phyloP scores from a whole-genome alignment of 2,888 invertebrate species.

The Xiphydria camelus region DNA sequence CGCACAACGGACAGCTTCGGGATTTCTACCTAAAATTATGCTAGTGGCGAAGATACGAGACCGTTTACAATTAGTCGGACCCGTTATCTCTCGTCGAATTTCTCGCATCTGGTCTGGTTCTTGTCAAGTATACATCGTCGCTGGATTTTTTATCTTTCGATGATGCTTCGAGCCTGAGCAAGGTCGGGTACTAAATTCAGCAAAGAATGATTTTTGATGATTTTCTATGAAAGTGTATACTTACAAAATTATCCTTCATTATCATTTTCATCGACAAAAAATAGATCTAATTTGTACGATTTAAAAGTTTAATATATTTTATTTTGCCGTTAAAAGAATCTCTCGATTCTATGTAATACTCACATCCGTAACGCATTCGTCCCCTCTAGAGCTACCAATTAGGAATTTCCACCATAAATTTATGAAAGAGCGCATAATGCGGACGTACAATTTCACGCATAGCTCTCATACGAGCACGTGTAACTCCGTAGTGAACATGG shows the following conservation, averaged over 20 bases:
- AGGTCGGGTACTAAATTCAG: too few species aligned
- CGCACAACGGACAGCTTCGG: slow-evolving; percentile 4
- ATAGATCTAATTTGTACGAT: too few species aligned
- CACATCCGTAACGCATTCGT: too few species aligned
- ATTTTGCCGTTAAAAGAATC: too few species aligned
- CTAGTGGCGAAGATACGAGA: slow-evolving; percentile 3
- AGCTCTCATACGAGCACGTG: slow-evolving; percentile 27
- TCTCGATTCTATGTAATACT: too few species aligned
- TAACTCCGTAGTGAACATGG: slow-evolving; percentile 1
- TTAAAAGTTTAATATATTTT: too few species aligned
- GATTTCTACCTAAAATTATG: slow-evolving; percentile 16
- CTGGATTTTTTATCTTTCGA: slow-evolving; percentile 1
- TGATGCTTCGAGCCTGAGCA: too few species aligned
- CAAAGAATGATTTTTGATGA: too few species aligned
- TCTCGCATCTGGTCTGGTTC: slow-evolving; percentile 2
- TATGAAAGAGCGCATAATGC: slow-evolving; percentile 33
- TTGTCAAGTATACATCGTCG: slow-evolving; percentile 10
- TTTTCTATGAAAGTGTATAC: too few species aligned
- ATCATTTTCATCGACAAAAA: too few species aligned
- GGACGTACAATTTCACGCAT: slow-evolving; percentile 33
- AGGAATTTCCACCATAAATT: slow-evolving; percentile 42
- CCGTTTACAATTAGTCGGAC: slow-evolving; percentile 13
- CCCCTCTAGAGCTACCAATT: too few species aligned
- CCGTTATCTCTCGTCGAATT: slow-evolving; percentile 12
- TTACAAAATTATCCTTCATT: too few species aligned